Conservation (phyloP, 2,888 invertebrate genomes). For the Hetaerina titia region DNA sequence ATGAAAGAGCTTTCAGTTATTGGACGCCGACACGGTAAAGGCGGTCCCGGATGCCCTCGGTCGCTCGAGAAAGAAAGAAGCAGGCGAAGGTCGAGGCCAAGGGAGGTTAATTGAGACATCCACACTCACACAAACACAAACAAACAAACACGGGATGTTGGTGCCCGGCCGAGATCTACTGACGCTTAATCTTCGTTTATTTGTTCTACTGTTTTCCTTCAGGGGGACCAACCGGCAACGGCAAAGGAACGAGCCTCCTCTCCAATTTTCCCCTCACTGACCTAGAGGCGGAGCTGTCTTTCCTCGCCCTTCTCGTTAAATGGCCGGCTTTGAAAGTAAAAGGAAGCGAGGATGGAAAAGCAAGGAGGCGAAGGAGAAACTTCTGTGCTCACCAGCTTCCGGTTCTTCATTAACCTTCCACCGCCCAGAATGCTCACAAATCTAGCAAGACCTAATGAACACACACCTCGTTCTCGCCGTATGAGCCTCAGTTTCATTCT, state of each 20-base stretch:
- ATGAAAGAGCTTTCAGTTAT: not conserved
- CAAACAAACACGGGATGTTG: not conserved
- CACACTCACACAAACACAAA: not conserved
- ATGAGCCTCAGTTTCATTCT: too few species aligned
- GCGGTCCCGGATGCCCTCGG: not conserved
- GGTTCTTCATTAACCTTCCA: not conserved
- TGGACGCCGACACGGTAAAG: not conserved
- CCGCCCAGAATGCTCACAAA: too few species aligned
- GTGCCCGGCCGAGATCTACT: not conserved
- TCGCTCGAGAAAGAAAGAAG: not conserved
- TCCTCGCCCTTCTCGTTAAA: not conserved
- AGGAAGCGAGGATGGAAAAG: not conserved
- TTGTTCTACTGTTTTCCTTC: not conserved
- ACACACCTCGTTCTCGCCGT: too few species aligned
- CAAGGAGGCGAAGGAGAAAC: not conserved
- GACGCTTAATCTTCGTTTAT: not conserved
- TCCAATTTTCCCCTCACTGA: not conserved
- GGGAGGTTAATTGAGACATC: slow-evolving; percentile 20
- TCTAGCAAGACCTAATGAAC: too few species aligned
- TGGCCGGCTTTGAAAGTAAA: not conserved
- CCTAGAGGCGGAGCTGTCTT: not conserved
- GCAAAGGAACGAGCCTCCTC: not conserved
- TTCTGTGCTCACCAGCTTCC: not conserved
- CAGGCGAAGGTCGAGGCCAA: not conserved
- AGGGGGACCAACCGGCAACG: not conserved